A percentile compares a stretch with the other conserved stretches of the same genome.
Conservation (phyloP, 1,140 invertebrate genomes). For the Drosophila ficusphila region DNA sequence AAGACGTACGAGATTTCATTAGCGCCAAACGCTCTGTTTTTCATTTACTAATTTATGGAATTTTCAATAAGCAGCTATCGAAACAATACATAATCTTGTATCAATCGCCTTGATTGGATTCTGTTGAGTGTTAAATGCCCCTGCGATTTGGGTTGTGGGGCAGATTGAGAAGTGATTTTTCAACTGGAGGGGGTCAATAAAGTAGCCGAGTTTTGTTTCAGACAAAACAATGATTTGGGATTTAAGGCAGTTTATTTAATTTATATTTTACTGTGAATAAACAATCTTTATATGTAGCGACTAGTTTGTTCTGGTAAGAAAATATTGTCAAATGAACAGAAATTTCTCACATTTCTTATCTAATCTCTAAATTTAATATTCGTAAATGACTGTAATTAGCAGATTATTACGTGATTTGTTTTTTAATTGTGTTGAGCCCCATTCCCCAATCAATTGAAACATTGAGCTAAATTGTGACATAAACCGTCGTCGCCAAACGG, state of each 20-base stretch:
- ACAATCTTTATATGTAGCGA: too few relatives aligned
- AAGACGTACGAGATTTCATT: conserved; percentile 78
- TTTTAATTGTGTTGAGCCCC: too few relatives aligned
- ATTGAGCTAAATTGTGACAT: conserved; percentile 68
- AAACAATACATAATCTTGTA: conserved; percentile 41
- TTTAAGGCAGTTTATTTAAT: too few relatives aligned
- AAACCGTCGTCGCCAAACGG: conserved; percentile 58
- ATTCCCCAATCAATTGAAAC: conserved; percentile 17
- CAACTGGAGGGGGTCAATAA: not conserved
- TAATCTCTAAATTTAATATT: too few relatives aligned
- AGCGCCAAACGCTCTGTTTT: conserved; percentile 54
- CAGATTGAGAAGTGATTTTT: conserved; percentile 12
- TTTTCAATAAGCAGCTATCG: conserved; percentile 59
- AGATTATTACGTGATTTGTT: too few relatives aligned
- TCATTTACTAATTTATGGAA: conserved; percentile 71
- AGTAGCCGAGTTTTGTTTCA: not conserved
- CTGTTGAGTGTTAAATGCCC: conserved; percentile 32
- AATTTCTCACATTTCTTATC: too few relatives aligned
- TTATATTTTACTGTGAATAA: too few relatives aligned
- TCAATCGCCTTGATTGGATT: conserved; percentile 35
- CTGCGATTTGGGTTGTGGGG: conserved; percentile 18
- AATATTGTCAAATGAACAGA: too few relatives aligned
- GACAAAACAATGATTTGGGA: not conserved
- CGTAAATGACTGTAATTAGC: too few relatives aligned
- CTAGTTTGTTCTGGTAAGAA: too few relatives aligned